Base-by-base conservation (phyloP, 2,113 vertebrate species). In the Salvelinus alpinus region DNA sequence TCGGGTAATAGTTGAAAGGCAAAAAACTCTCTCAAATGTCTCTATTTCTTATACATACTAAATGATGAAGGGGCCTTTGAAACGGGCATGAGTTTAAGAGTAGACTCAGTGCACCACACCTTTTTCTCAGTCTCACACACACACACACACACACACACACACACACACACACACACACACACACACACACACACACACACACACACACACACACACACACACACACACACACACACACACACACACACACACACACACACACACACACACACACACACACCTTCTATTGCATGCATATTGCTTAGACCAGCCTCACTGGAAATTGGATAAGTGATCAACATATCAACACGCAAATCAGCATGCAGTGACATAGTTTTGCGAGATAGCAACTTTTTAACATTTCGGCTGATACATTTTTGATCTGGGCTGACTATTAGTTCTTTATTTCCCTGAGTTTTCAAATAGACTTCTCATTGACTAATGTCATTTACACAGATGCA, bases 401-500 rank as follows among this genome's bases (percentile, higher is more conserved):
- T 76, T 81, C 44, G 38, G 62, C 71, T 87, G 88, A 88, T 11
- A 44, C 38, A 44, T 11, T 44, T 44, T 80, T 86, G 83, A 91
- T 89, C 75, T 79, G 80, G 72, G 84, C 79, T 75, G 83, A 84
- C 82, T 80, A 82, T 83, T 82, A 83, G 86, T 84, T 84, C 76
- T 78, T 80, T 80, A 5, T 82, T 85, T 74, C 44, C 71, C 38
- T 31, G 71, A 71, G 68, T 76, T 82, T 84, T 78, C 88, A 88
- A 91, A 90, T 87, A 88, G 82, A 24, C 82, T 68, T 72, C 77
- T 48, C n/a, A 22, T 25, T 71, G 81, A 84, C 54, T 51, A 79
- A 81, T 85, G 82, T 89, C 84, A 90, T 88, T 77, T 27, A 77
- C 86, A 80, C 87, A 88, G 84, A 87, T 87, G 86, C 88, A 84